Evolutionary conservation across 2,888 invertebrate species (phyloP).

Genomic region (Nephrotoma flavescens): DNA sequence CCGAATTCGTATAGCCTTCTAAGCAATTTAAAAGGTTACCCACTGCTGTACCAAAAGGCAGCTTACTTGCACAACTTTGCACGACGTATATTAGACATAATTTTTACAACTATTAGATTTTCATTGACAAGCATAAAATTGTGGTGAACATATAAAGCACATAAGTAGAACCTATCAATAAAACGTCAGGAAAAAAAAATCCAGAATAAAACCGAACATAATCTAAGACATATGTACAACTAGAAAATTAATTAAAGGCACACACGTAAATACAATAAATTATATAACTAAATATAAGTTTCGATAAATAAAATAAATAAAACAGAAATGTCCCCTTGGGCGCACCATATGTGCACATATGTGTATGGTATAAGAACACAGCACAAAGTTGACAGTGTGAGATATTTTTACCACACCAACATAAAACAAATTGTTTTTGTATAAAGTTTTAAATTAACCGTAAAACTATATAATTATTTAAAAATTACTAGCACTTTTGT

Average conservation of each 20-base stretch:
- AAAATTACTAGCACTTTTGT: not conserved
- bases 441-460: not conserved
- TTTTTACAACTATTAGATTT: not conserved
- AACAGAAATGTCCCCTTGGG: not conserved
- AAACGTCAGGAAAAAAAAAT: not conserved
- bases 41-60: too few relatives aligned
- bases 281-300: not conserved
- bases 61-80: too few relatives aligned
- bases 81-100: too few relatives aligned
- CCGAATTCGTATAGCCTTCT: too few relatives aligned
- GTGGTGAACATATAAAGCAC: not conserved
- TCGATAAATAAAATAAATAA: not conserved
- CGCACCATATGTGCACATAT: not conserved
- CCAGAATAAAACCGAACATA: not conserved
- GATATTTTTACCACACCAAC: not conserved
- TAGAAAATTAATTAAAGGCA: not conserved
- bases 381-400: not conserved
- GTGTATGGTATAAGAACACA: not conserved
- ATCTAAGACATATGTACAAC: not conserved
- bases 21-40: too few relatives aligned
- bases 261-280: not conserved
- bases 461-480: not conserved
- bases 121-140: not conserved
- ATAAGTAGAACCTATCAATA: not conserved
- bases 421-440: not conserved